Evolutionary conservation across 2,888 invertebrate genomes (phyloP).

Genomic region (Salpingus planirostris): DNA sequence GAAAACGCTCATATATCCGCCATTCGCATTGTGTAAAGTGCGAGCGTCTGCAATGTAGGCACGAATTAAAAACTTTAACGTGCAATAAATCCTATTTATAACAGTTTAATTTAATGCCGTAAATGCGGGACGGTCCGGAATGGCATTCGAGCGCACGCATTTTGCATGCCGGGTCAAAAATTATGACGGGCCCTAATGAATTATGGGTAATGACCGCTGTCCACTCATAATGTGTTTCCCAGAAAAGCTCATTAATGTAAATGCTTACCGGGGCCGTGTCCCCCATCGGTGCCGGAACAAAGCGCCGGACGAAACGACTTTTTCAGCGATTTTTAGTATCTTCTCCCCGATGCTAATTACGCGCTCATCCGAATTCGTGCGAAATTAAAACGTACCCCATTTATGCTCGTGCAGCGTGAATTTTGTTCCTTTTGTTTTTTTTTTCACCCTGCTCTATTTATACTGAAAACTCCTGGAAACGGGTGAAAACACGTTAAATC

Average conservation of each 20-base stretch:
- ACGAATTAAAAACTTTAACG: slow-evolving; percentile 17
- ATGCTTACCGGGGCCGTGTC: slow-evolving; percentile 14
- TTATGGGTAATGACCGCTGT: slow-evolving; percentile 18
- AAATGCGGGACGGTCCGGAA: slow-evolving; percentile 12
- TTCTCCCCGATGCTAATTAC: slow-evolving; percentile 9
- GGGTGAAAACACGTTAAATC: slow-evolving; percentile 8
- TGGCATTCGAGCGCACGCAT: slow-evolving; percentile 11
- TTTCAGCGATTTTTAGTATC: slow-evolving; percentile 10
- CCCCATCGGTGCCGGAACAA: slow-evolving; percentile 5
- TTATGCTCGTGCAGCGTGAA: slow-evolving; percentile 4
- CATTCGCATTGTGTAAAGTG: slow-evolving; percentile 4
- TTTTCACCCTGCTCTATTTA: too few relatives aligned
- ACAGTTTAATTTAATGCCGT: slow-evolving; percentile 18
- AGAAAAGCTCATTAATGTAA: slow-evolving; percentile 19
- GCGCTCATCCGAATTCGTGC: slow-evolving; percentile 12
- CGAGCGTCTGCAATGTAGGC: slow-evolving; percentile 10
- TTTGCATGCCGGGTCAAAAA: slow-evolving; percentile 10
- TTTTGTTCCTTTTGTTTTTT: slow-evolving; percentile 7
- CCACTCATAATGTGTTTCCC: slow-evolving; percentile 16
- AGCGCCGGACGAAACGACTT: slow-evolving; percentile 8
- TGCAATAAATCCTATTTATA: slow-evolving; percentile 19
- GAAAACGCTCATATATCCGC: too few relatives aligned
- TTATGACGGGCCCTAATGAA: slow-evolving; percentile 19
- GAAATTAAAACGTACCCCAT: slow-evolving; percentile 12
- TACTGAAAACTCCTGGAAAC: too few relatives aligned